Conservation (phyloP, 2,888 invertebrate genomes). For the Atherix ibis region DNA sequence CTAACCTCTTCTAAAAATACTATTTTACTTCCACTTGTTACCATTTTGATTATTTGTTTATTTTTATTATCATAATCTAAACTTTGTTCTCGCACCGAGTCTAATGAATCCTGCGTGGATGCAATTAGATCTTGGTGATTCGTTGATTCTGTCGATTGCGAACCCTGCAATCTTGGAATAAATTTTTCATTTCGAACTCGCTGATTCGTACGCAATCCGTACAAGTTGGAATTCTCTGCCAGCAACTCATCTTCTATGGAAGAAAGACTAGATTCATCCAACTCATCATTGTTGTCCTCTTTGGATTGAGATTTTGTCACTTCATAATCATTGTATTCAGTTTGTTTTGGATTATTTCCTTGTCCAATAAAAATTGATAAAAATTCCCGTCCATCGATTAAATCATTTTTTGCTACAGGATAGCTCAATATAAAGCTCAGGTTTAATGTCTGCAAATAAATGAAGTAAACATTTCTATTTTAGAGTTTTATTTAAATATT, state of each 20-base stretch:
- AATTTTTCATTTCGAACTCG: no score
- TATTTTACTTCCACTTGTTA: constrained; percentile 27
- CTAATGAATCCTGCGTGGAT: constrained; percentile 4
- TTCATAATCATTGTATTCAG: constrained; percentile 19
- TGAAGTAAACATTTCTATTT: no score
- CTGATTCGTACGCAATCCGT: constrained; percentile 1
- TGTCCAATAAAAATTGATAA: constrained; percentile 27
- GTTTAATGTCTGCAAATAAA: no score
- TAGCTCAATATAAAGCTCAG: no score
- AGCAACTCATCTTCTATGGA: constrained; percentile 9
- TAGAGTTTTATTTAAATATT: no score
- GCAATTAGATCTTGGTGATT: no score
- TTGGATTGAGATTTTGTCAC: constrained; percentile 1
- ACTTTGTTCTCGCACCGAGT: constrained; percentile 1
- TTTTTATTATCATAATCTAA: constrained; percentile 6
- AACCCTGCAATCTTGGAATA: background rate
- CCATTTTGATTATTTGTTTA: constrained; percentile 23
- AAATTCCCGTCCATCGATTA: constrained; percentile 30
- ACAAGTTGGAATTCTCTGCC: constrained; percentile 13
- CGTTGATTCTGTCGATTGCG: background rate
- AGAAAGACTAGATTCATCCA: constrained; percentile 2
- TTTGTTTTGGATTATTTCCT: no score
- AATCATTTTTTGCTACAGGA: constrained; percentile 19
- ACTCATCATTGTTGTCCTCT: constrained; percentile 4
- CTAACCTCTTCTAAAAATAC: constrained; percentile 22